A percentile compares a stretch with the other conserved stretches of the same genome.
phyloP scores from a whole-genome alignment of 2,888 invertebrate species.

The Corythucha ciliata region DNA sequence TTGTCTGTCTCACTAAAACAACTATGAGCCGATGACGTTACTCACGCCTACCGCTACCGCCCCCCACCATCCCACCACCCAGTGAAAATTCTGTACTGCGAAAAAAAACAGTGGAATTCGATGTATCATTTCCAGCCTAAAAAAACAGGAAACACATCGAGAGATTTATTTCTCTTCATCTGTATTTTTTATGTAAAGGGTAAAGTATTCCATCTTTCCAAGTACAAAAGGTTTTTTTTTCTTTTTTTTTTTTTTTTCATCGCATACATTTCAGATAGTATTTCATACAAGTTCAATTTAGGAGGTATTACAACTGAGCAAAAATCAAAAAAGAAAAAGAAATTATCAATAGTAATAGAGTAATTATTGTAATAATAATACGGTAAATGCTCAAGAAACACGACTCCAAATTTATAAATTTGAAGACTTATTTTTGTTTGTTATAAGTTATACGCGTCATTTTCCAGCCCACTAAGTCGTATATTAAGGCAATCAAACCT shows the following conservation, averaged over 20 bases:
- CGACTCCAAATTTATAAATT: slow-evolving; percentile 24
- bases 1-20: too few species aligned
- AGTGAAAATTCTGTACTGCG: too few species aligned
- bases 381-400: slow-evolving; percentile 32
- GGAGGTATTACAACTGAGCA: slow-evolving; percentile 31
- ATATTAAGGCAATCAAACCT: neutral
- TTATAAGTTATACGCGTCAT: neutral
- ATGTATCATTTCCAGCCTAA: too few species aligned
- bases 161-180: slow-evolving; percentile 24
- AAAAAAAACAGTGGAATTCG: too few species aligned
- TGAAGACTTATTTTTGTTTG: neutral
- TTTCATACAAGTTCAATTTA: slow-evolving; percentile 24
- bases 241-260: too few species aligned
- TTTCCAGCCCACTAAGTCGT: neutral
- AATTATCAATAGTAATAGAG: slow-evolving; percentile 24
- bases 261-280: too few species aligned
- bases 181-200: slow-evolving; percentile 6
- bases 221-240: slow-evolving; percentile 26
- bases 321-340: slow-evolving; percentile 25
- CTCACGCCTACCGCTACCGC: too few species aligned
- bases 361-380: slow-evolving; percentile 27
- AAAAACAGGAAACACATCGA: slow-evolving; percentile 30
- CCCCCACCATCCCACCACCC: too few species aligned
- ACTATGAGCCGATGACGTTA: too few species aligned
- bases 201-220: too few species aligned